Conservation (phyloP, 1,140 invertebrate species). For the Drosophila orena region DNA sequence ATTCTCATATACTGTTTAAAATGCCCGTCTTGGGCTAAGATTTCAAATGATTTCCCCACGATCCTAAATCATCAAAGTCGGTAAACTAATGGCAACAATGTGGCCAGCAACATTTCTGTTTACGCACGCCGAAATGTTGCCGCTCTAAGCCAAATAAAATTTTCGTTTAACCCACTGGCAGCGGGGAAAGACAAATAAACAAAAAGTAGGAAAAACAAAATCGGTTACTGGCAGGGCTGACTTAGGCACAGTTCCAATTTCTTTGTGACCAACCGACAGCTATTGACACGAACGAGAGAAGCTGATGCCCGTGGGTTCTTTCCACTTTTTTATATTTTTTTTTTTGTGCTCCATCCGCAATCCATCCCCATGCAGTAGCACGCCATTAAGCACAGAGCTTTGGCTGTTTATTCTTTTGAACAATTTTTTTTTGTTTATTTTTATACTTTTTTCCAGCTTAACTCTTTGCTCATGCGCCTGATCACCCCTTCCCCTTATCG, state of each 20-base stretch:
- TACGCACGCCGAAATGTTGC: conserved; percentile 10
- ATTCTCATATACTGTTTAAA: conserved; percentile 6
- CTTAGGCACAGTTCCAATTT: conserved; percentile 57
- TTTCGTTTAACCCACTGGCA: conserved; percentile 14
- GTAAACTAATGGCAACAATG: conserved; percentile 30
- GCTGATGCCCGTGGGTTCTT: conserved; percentile 45
- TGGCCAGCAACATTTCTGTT: conserved; percentile 22
- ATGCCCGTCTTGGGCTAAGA: background rate
- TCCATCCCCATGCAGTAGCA: conserved; percentile 44
- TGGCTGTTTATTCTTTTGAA: conserved; percentile 66
- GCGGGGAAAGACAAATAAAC: conserved; percentile 33
- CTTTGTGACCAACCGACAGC: conserved; percentile 48
- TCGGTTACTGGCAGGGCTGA: conserved; percentile 28
- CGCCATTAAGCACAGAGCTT: conserved; percentile 27
- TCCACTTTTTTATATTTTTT: background rate
- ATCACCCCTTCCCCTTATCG: conserved; percentile 21
- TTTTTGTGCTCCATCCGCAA: conserved; percentile 30
- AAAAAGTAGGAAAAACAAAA: conserved; percentile 33
- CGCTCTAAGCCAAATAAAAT: conserved; percentile 25
- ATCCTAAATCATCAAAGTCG: conserved; percentile 15
- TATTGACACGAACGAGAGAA: conserved; percentile 48
- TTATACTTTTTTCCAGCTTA: conserved; percentile 52
- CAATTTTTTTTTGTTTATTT: conserved; percentile 73
- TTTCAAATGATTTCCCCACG: conserved; percentile 8
- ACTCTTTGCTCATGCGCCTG: conserved; percentile 63